phyloP scores from a whole-genome alignment of 2,888 invertebrate genomes.

The Sthenelais limicola region DNA sequence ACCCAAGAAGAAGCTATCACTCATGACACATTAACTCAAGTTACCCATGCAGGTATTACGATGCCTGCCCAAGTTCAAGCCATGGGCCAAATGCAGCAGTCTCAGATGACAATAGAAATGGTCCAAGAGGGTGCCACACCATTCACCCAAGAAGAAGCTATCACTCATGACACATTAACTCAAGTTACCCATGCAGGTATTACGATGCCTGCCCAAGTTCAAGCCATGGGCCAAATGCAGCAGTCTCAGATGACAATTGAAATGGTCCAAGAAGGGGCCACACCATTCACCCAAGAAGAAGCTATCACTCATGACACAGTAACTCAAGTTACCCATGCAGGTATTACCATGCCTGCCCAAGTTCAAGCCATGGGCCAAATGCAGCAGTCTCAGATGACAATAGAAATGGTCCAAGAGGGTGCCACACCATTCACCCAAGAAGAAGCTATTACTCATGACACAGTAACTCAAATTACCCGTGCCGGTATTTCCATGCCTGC shows the following conservation, averaged over 20 bases:
- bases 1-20: conserved; percentile 11
- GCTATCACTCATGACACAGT: background rate
- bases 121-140: background rate
- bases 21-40: background rate
- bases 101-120: background rate
- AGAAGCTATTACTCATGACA: too few relatives aligned
- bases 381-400: conserved; percentile 29
- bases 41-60: conserved; percentile 8
- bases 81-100: background rate
- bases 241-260: too few relatives aligned
- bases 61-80: conserved; percentile 22
- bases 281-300: too few relatives aligned
- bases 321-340: background rate
- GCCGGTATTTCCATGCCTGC: conserved; percentile 24
- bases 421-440: too few relatives aligned
- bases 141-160: background rate
- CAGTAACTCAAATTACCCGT: too few relatives aligned
- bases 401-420: background rate
- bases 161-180: background rate
- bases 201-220: background rate
- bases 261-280: too few relatives aligned
- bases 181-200: background rate
- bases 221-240: too few relatives aligned
- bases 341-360: background rate
- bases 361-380: background rate